These are phyloP conservation scores for Tinea semifulvella DNA, from an alignment of 2,888 invertebrate species.

Conservation along the genomic window DNA sequence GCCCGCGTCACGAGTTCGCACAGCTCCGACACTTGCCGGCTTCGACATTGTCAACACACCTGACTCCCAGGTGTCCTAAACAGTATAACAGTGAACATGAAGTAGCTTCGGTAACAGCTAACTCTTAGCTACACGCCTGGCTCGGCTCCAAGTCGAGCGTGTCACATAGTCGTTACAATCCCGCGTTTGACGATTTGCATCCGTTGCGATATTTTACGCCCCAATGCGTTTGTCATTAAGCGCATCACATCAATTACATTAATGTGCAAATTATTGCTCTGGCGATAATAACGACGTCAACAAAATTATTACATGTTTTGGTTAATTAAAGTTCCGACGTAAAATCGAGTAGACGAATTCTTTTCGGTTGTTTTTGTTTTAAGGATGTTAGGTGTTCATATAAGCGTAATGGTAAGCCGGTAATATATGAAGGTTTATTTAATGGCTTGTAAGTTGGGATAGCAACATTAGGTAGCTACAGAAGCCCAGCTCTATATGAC, in stretches of 20 bases:
- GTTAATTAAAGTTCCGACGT: constrained; percentile 2
- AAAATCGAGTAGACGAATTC: background rate
- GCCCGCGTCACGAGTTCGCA: background rate
- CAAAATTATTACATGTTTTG: background rate
- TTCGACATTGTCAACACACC: constrained; percentile 7
- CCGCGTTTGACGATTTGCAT: constrained; percentile 11
- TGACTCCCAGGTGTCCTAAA: constrained; percentile 1
- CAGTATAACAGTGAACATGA: constrained; percentile 1
- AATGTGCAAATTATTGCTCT: constrained; percentile 4
- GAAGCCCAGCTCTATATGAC: background rate
- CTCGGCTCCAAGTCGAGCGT: constrained; percentile 12
- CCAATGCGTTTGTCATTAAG: constrained; percentile 11
- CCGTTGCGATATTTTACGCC: constrained; percentile 29
- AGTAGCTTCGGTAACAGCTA: constrained; percentile 9
- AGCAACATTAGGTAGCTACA: background rate
- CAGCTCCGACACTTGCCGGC: background rate
- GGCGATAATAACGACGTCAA: constrained; percentile 1
- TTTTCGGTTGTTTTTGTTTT: background rate
- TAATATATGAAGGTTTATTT: constrained; percentile 13
- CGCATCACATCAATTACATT: constrained; percentile 11
- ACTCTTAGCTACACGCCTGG: background rate
- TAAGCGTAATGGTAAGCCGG: constrained; percentile 5
- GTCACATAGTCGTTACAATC: constrained; percentile 7
- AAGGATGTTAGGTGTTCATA: constrained; percentile 3
- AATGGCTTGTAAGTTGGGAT: constrained; percentile 14